A percentile compares a stretch with the other conserved stretches of the same genome.
Conservation (phyloP, 2,113 vertebrate species). For the Festucalex cinctus region DNA sequence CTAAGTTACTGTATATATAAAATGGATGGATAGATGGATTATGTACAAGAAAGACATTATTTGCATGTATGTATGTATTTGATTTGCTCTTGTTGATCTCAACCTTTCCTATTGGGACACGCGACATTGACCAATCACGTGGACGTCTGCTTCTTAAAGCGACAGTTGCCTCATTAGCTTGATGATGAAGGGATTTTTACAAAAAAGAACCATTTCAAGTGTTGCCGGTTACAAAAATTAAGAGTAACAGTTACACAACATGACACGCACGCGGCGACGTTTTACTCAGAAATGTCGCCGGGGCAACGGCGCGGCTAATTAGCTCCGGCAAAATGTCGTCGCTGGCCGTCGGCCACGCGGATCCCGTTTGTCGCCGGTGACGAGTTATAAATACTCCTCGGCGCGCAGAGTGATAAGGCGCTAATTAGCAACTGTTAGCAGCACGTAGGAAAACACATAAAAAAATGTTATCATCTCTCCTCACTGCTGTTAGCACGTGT, state of each 20-base stretch:
- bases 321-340: slow-evolving; percentile 34
- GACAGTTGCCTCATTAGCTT: background rate
- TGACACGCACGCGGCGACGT: background rate
- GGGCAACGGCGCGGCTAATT: slow-evolving; percentile 24
- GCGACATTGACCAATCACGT: background rate
- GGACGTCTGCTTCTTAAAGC: background rate
- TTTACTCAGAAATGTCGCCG: slow-evolving; percentile 10
- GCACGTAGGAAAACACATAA: slow-evolving; percentile 45
- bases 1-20: too few relatives aligned
- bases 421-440: slow-evolving; percentile 79
- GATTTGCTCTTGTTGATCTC: background rate
- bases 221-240: background rate
- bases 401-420: slow-evolving; percentile 75
- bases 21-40: too few relatives aligned
- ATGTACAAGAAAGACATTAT: too few relatives aligned
- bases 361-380: slow-evolving; percentile 53
- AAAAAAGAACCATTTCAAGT: background rate
- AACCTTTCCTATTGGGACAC: background rate
- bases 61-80: background rate
- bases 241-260: background rate
- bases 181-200: background rate
- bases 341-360: slow-evolving; percentile 50
- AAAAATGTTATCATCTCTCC: slow-evolving; percentile 80
- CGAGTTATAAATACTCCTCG: slow-evolving; percentile 72
- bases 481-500: slow-evolving; percentile 76